These are phyloP conservation scores for Syrphus vitripennis DNA, from an alignment of 2,888 invertebrate genomes.

Conservation along the genomic window DNA sequence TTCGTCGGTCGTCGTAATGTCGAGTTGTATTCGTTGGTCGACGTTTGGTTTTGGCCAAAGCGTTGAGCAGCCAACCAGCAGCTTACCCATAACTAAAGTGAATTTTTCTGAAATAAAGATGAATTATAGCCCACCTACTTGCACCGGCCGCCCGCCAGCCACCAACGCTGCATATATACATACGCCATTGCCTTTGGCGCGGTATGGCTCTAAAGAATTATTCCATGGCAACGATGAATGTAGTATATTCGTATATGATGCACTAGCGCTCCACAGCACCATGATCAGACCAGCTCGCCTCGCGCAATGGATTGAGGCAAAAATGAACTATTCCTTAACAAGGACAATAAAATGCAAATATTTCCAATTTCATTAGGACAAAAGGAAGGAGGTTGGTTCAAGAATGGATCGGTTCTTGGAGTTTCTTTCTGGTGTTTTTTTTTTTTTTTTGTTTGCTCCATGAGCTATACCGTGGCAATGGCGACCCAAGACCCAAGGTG, in stretches of 20 bases:
- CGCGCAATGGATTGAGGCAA: conserved; percentile 20
- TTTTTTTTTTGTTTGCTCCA: background rate
- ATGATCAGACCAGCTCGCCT: background rate
- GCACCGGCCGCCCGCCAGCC: too few relatives aligned
- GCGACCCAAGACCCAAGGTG: background rate
- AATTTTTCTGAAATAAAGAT: conserved; percentile 69
- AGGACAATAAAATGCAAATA: conserved; percentile 71
- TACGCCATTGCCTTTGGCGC: background rate
- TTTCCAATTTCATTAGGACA: conserved; percentile 62
- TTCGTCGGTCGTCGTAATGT: background rate
- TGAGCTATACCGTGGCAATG: too few relatives aligned
- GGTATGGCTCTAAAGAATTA: background rate
- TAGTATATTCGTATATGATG: conserved; percentile 14
- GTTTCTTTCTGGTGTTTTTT: conserved; percentile 13
- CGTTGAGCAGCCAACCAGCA: conserved; percentile 34
- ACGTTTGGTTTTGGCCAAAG: conserved; percentile 29
- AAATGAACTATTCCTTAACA: conserved; percentile 67
- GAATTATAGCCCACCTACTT: conserved; percentile 58
- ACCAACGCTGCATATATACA: too few relatives aligned
- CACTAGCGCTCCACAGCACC: background rate
- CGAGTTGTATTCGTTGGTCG: background rate
- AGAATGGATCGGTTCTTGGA: conserved; percentile 28
- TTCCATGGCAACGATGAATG: conserved; percentile 13
- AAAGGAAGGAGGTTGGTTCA: background rate
- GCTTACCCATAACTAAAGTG: conserved; percentile 65